Conservation (phyloP, 2,888 invertebrate species). For the Erebia aethiops region DNA sequence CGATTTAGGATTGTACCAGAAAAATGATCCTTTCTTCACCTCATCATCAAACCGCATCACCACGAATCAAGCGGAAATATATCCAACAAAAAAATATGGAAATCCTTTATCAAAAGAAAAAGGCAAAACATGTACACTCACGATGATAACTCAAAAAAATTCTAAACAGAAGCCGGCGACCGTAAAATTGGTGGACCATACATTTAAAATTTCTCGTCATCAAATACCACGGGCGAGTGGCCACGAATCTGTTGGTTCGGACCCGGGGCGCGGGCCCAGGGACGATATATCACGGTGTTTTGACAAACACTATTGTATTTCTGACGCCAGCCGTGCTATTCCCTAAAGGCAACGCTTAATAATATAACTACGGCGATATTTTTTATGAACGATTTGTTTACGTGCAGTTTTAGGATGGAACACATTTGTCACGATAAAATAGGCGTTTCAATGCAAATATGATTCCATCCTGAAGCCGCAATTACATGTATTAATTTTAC, state of each 20-base stretch:
- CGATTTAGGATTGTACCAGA: too few relatives aligned
- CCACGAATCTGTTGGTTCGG: constrained; percentile 54
- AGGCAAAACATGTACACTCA: constrained; percentile 19
- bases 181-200: constrained; percentile 59
- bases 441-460: too few relatives aligned
- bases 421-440: too few relatives aligned
- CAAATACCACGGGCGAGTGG: constrained; percentile 59
- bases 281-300: constrained; percentile 67
- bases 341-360: constrained; percentile 5
- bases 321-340: constrained; percentile 42
- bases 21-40: not conserved
- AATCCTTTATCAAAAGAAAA: constrained; percentile 3
- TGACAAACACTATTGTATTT: constrained; percentile 70
- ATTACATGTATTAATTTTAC: too few relatives aligned
- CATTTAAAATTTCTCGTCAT: constrained; percentile 59
- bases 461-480: too few relatives aligned
- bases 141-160: constrained; percentile 43
- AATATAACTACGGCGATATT: not conserved
- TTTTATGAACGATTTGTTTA: not conserved
- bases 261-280: constrained; percentile 48
- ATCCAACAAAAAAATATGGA: not conserved
- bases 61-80: not conserved
- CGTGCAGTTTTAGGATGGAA: not conserved
- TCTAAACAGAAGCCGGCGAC: constrained; percentile 53
- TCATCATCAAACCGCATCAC: not conserved